phyloP scores from a whole-genome alignment of 2,113 vertebrate species.

The Ginglymostoma cirratum region DNA sequence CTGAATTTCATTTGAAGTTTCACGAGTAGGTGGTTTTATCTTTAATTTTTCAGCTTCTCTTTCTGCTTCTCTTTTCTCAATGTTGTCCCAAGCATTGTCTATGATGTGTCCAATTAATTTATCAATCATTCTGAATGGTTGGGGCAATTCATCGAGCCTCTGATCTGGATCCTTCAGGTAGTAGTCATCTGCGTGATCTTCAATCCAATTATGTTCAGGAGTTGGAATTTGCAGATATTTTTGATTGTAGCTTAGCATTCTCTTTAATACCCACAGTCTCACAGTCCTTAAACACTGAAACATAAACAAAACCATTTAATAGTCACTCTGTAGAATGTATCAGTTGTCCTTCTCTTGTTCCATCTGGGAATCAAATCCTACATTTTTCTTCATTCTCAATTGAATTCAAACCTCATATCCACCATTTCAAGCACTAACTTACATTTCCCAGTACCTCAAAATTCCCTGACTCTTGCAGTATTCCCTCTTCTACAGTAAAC shows the following conservation, averaged over 20 bases:
- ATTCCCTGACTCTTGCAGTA: not conserved
- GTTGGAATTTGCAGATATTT: slow-evolving; percentile 50
- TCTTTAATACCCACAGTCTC: not conserved
- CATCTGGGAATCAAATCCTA: not conserved
- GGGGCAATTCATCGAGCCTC: slow-evolving; percentile 51
- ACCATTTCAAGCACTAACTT: not conserved
- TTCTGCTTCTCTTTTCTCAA: slow-evolving; percentile 46
- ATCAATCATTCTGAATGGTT: slow-evolving; percentile 60
- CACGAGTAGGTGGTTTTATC: slow-evolving; percentile 42
- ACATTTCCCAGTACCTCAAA: not conserved
- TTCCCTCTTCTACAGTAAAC: not conserved
- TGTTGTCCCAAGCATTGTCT: slow-evolving; percentile 54
- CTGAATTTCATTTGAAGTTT: slow-evolving; percentile 51
- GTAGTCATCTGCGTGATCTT: slow-evolving; percentile 50
- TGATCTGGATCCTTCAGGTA: slow-evolving; percentile 48
- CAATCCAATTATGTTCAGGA: slow-evolving; percentile 54
- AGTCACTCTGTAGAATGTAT: not conserved
- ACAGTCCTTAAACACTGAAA: not conserved
- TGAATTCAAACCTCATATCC: not conserved
- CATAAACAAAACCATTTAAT: not conserved
- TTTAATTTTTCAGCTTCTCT: slow-evolving; percentile 40
- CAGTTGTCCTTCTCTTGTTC: not conserved
- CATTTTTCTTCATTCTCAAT: not conserved
- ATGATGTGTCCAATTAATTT: slow-evolving; percentile 56
- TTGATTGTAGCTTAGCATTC: slow-evolving; percentile 40